Percentiles rank a stretch among this genome's conserved stretches.
Evolutionary conservation across 1,140 invertebrate species (phyloP).

Genomic region (Trichonephila clavata): DNA sequence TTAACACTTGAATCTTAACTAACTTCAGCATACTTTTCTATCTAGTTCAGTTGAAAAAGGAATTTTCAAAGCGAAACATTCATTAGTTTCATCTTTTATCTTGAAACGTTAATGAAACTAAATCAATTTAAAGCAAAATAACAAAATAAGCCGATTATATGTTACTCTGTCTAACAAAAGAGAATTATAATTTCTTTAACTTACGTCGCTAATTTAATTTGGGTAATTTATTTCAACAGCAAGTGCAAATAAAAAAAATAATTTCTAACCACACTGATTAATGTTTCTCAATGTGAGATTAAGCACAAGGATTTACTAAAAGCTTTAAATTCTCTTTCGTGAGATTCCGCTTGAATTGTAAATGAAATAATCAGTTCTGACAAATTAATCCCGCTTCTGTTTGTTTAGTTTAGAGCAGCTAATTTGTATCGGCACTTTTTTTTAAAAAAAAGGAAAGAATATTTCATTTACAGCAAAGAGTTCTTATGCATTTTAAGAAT

Average conservation of each 20-base stretch:
- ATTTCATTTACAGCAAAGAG: not conserved
- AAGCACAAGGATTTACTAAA: not conserved
- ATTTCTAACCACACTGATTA: constrained; percentile 26
- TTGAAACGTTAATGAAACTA: not conserved
- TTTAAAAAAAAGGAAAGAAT: not conserved
- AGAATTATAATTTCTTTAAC: constrained; percentile 34
- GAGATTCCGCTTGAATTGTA: not conserved
- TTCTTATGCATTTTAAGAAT: not conserved
- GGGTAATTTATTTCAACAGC: constrained; percentile 17
- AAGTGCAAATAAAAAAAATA: not conserved
- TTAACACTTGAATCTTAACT: not conserved
- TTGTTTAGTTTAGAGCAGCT: not conserved
- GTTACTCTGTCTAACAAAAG: not conserved
- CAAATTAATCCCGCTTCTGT: constrained; percentile 28
- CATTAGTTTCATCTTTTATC: not conserved
- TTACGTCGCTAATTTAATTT: constrained; percentile 14
- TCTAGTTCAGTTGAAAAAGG: not conserved
- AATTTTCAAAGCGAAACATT: not conserved
- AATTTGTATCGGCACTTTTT: not conserved
- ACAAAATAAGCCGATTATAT: not conserved
- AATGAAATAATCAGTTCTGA: constrained; percentile 7
- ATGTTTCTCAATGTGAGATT: constrained; percentile 12
- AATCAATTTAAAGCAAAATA: not conserved
- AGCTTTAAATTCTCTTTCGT: not conserved
- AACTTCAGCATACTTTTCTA: not conserved